Conservation (phyloP, 1,140 invertebrate genomes). For the Rhizoglyphus robini region DNA sequence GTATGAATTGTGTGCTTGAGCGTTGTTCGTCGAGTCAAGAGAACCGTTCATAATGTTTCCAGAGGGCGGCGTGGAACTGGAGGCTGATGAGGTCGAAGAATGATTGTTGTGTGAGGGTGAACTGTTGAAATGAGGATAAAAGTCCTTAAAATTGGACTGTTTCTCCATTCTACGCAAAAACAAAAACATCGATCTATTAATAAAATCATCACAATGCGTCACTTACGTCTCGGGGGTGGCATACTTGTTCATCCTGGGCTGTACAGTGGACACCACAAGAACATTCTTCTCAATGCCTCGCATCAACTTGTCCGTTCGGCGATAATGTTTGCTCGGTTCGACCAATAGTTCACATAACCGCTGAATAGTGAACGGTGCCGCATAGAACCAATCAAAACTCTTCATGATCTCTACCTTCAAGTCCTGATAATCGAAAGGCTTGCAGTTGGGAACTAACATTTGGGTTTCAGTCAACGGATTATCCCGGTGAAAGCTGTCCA, state of each 20-base stretch:
- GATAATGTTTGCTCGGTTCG: conserved; percentile 81
- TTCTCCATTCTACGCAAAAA: background rate
- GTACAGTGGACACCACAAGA: conserved; percentile 56
- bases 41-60: background rate
- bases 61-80: background rate
- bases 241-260: conserved; percentile 48
- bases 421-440: conserved; percentile 73
- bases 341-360: conserved; percentile 83
- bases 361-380: conserved; percentile 89
- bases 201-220: background rate
- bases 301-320: conserved; percentile 88
- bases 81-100: background rate
- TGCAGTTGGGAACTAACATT: conserved; percentile 64
- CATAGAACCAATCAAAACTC: conserved; percentile 52
- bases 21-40: background rate
- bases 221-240: background rate
- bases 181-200: background rate
- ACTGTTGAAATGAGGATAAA: background rate
- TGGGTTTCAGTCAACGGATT: conserved; percentile 56
- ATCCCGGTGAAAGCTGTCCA: conserved; percentile 68
- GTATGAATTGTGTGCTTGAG: background rate
- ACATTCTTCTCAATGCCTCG: conserved; percentile 65
- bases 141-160: background rate
- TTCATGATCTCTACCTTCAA: conserved; percentile 73
- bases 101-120: background rate